These are phyloP conservation scores for Pemphigus obesinymphae DNA, from an alignment of 1,140 invertebrate genomes.

Conservation along the genomic window DNA sequence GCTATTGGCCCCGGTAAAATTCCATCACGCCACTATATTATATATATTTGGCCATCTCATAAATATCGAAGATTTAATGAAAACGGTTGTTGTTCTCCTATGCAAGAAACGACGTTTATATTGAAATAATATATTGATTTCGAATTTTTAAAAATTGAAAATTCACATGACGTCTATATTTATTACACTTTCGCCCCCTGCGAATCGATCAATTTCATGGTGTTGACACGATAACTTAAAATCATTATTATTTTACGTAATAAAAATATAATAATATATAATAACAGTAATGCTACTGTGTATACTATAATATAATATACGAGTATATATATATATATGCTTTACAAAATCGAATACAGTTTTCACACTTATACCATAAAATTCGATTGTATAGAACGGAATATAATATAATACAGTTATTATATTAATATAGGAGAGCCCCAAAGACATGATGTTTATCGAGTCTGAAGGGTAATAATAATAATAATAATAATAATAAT, in stretches of 20 bases:
- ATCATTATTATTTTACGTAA: background rate
- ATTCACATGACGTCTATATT: background rate
- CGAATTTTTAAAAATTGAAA: background rate
- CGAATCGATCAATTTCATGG: background rate
- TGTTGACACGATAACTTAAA: background rate
- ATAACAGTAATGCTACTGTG: too few relatives aligned
- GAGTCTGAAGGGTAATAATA: too few relatives aligned
- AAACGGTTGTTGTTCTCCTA: background rate
- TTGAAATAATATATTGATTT: background rate
- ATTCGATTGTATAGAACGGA: too few relatives aligned
- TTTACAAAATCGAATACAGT: too few relatives aligned
- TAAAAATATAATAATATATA: too few relatives aligned
- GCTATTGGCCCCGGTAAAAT: background rate
- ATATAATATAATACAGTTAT: too few relatives aligned
- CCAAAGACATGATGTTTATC: too few relatives aligned
- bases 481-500: too few relatives aligned
- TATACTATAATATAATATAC: too few relatives aligned
- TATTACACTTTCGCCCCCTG: background rate
- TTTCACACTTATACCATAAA: too few relatives aligned
- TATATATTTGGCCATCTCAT: background rate
- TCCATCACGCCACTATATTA: background rate
- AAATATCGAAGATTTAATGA: background rate
- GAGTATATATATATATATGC: too few relatives aligned
- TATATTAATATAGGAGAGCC: too few relatives aligned
- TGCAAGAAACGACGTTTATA: background rate